Conservation (phyloP, 1,140 invertebrate species). For the Conopomorpha cramerella region DNA sequence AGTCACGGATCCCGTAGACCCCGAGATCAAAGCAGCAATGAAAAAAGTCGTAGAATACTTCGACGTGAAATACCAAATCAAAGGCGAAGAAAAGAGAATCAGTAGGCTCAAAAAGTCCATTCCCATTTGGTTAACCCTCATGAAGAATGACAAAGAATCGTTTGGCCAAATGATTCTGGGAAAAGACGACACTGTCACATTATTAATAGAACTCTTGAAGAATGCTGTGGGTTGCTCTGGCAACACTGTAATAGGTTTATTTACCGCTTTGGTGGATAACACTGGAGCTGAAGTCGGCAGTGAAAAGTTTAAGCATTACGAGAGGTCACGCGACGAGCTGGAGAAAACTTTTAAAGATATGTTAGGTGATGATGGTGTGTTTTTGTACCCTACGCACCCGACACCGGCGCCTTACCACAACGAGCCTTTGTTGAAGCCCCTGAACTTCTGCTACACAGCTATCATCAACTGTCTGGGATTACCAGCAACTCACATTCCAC, state of each 20-base stretch:
- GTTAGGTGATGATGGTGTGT: constrained; percentile 81
- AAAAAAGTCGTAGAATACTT: constrained; percentile 67
- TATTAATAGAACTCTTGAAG: constrained; percentile 73
- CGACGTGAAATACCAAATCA: constrained; percentile 62
- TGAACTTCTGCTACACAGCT: constrained; percentile 90
- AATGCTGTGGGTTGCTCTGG: constrained; percentile 74
- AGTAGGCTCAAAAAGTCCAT: constrained; percentile 63
- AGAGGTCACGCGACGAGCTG: constrained; percentile 58
- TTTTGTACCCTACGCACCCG: constrained; percentile 91
- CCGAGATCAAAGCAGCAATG: constrained; percentile 75
- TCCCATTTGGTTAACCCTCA: constrained; percentile 74
- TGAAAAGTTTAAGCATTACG: constrained; percentile 59
- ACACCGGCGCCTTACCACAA: constrained; percentile 88
- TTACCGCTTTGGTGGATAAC: constrained; percentile 74
- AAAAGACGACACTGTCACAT: constrained; percentile 63
- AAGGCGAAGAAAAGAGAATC: constrained; percentile 63
- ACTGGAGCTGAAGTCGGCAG: constrained; percentile 63
- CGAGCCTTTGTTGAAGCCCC: constrained; percentile 80
- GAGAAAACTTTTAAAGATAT: constrained; percentile 65
- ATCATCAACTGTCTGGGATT: constrained; percentile 90
- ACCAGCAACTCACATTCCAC: constrained; percentile 84
- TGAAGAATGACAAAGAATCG: constrained; percentile 65
- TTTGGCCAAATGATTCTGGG: constrained; percentile 74
- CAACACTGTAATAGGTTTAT: constrained; percentile 85
- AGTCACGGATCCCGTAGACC: constrained; percentile 72